These are phyloP conservation scores for Paralvinella palmiformis DNA, from an alignment of 1,140 invertebrate genomes.

Conservation along the genomic window DNA sequence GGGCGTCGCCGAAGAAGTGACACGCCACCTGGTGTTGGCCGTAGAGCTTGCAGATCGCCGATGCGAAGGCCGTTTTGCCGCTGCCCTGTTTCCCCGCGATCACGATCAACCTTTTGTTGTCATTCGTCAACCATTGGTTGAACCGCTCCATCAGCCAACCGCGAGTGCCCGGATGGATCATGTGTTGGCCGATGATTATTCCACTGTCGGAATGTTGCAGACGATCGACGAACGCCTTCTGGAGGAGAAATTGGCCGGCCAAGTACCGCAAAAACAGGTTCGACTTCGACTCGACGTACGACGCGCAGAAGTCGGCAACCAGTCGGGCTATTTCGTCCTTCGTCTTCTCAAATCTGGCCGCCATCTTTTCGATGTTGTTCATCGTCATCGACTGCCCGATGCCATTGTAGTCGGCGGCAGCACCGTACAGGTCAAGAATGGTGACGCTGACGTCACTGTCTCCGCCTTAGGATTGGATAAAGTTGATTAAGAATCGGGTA, in stretches of 20 bases:
- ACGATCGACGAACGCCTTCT: not conserved
- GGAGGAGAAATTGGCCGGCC: not conserved
- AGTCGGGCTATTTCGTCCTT: no score
- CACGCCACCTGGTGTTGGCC: constrained; percentile 1
- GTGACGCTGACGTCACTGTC: not conserved
- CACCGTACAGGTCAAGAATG: not conserved
- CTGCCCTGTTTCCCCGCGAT: not conserved
- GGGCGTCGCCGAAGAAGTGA: not conserved
- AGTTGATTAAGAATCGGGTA: not conserved
- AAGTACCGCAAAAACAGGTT: not conserved
- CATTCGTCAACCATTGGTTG: not conserved
- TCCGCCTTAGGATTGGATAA: not conserved
- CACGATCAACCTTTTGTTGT: constrained; percentile 1
- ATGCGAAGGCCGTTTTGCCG: constrained; percentile 9
- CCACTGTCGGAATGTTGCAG: not conserved
- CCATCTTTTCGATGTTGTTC: not conserved
- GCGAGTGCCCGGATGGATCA: constrained; percentile 12
- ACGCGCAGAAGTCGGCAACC: not conserved
- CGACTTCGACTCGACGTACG: not conserved
- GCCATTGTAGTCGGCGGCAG: not conserved
- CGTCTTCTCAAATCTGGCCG: not conserved
- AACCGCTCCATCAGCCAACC: constrained; percentile 7
- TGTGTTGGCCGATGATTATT: not conserved
- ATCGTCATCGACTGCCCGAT: constrained; percentile 4
- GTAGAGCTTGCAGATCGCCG: constrained; percentile 10